Base-by-base conservation (phyloP, 2,113 vertebrate species). In the Phoxinus phoxinus region DNA sequence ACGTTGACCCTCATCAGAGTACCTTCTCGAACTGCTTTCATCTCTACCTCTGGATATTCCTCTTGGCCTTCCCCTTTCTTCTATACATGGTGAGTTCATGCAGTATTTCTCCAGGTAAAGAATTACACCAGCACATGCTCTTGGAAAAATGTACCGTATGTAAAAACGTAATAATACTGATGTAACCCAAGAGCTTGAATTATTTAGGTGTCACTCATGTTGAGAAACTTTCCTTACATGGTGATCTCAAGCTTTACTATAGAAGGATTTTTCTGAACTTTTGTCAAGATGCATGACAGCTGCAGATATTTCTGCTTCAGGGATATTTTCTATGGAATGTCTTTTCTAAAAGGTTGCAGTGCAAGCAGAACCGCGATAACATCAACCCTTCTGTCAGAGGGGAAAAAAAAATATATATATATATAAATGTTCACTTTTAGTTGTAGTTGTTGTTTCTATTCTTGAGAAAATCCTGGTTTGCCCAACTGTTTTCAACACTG, bases 1-100 rank as follows among this genome's bases (percentile, higher is more conserved):
- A 96, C 89, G 96, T 97, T 90, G 97, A 97, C 93, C 97, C 97
- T 19, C 97, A 97, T 90, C 97, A 97, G 92, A 97, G 97, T 93
- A 97, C 96, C 7, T 97, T 97, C 92, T 97, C 96, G 90, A 97
- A 97, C 92, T 97, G 96, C 90, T 97, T 97, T 90, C 97, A 97
- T 84, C 96, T 97, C 83, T 97, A 97, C 87, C 95, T 97, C 78
- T 97, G 97, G 97, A 96, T 97, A 88, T 96, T 97, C 88, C 91
- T 97, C 78, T 94, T 97, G 92, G 93, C 93, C 84, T 95, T 97
- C 85, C 97, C 97, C 6, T 97, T 97, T 88, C 90, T 97, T 87
- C 93, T 97, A 82, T 97, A 96, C 92, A 97, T 97, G 96, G 97
- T 97, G 89, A 97, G 97, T 86, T 44, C 11, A 37, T 46, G 21